phyloP scores from a whole-genome alignment of 1,140 invertebrate species.

The Augochlora pura region DNA sequence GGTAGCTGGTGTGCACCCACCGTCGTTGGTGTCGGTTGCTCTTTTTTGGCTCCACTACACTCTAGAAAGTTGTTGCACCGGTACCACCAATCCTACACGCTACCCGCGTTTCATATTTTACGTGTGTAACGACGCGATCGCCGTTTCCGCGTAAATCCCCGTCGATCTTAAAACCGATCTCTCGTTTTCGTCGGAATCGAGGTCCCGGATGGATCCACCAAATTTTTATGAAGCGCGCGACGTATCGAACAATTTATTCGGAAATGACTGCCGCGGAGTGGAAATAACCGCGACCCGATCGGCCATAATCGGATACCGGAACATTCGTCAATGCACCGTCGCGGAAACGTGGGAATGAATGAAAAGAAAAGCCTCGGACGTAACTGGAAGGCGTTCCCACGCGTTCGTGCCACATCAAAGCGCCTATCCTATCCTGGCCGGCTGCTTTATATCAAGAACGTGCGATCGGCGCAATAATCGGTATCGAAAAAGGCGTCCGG shows the following conservation, averaged over 20 bases:
- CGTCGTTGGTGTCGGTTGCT: slow-evolving; percentile 44
- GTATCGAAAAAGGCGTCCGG: slow-evolving; percentile 55
- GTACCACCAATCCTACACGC: slow-evolving; percentile 58
- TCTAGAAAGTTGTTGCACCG: slow-evolving; percentile 66
- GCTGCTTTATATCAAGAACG: slow-evolving; percentile 47
- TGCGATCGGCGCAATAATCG: slow-evolving; percentile 59
- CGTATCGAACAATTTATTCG: neutral
- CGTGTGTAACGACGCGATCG: slow-evolving; percentile 9
- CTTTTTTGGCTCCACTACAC: slow-evolving; percentile 51
- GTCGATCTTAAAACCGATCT: neutral
- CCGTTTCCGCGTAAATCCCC: slow-evolving; percentile 16
- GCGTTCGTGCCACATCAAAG: slow-evolving; percentile 34
- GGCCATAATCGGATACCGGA: neutral
- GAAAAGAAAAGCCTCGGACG: slow-evolving; percentile 52
- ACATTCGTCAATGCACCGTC: slow-evolving; percentile 16
- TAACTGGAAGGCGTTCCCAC: slow-evolving; percentile 64
- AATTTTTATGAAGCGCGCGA: no score
- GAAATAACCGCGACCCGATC: neutral
- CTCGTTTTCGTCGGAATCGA: no score
- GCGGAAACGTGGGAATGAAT: slow-evolving; percentile 55
- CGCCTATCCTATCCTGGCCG: slow-evolving; percentile 44
- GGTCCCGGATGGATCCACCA: no score
- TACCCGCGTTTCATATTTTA: slow-evolving; percentile 49
- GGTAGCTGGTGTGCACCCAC: slow-evolving; percentile 52
- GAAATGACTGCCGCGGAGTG: neutral